Percentiles rank a stretch among this genome's conserved stretches.
These are phyloP conservation scores for Megaustenia siamemsis DNA, from an alignment of 2,888 invertebrate species.

Conservation along the genomic window DNA sequence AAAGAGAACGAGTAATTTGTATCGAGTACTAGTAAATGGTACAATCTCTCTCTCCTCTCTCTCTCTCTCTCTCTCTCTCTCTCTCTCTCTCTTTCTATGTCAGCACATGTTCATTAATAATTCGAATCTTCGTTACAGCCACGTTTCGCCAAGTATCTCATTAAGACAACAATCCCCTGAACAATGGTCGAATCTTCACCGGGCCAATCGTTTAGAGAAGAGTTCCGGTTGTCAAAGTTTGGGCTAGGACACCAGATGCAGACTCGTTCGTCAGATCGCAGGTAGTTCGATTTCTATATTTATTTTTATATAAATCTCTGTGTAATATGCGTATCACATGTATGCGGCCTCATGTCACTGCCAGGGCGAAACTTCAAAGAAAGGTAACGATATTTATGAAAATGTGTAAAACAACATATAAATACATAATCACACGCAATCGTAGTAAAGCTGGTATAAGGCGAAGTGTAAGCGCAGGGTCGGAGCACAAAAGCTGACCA, in stretches of 20 bases:
- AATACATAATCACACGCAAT: too few relatives aligned
- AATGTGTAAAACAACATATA: too few relatives aligned
- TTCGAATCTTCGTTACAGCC: neutral
- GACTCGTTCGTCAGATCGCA: conserved; percentile 33
- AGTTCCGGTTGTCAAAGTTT: conserved; percentile 35
- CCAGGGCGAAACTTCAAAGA: too few relatives aligned
- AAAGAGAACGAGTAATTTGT: too few relatives aligned
- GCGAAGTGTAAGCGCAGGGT: too few relatives aligned
- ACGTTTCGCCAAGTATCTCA: neutral
- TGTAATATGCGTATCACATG: too few relatives aligned
- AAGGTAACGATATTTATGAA: too few relatives aligned
- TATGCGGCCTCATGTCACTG: too few relatives aligned
- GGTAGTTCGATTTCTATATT: conserved; percentile 1
- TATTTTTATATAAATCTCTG: neutral
- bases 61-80: conserved; percentile 6
- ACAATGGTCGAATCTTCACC: neutral
- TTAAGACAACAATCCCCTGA: neutral
- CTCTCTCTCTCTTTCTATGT: conserved; percentile 2
- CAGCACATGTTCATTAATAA: neutral
- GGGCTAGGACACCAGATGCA: conserved; percentile 14
- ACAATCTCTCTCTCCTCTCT: neutral
- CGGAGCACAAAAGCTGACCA: too few relatives aligned
- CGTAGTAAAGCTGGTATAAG: too few relatives aligned
- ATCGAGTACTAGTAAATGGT: too few relatives aligned
- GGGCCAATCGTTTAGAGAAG: conserved; percentile 24